Conservation (phyloP, 1,140 invertebrate species). For the Drosophila nasuta region DNA sequence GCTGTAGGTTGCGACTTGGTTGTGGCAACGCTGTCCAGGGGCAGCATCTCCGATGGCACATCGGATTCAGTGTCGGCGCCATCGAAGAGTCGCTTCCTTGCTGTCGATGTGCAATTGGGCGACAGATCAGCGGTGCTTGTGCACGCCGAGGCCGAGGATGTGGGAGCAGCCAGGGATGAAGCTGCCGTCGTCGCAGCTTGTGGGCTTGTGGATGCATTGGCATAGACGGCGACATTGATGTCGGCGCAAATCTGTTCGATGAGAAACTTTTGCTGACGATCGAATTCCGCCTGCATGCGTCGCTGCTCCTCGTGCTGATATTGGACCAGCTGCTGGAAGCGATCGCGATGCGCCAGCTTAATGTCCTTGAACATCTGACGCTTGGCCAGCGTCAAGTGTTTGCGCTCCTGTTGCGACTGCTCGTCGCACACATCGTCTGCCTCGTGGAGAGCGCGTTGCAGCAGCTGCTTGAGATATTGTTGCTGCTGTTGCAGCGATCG, state of each 20-base stretch:
- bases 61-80: slow-evolving; percentile 43
- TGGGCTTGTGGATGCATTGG: too few species aligned
- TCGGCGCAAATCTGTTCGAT: slow-evolving; percentile 73
- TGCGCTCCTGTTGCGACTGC: slow-evolving; percentile 2
- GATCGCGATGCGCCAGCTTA: slow-evolving; percentile 78
- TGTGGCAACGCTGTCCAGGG: slow-evolving; percentile 1
- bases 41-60: neutral
- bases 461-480: slow-evolving; percentile 51
- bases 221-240: slow-evolving; percentile 48
- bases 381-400: slow-evolving; percentile 30
- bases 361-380: slow-evolving; percentile 56
- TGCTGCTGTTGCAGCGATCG: slow-evolving; percentile 26
- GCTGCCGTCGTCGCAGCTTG: too few species aligned
- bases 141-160: slow-evolving; percentile 18
- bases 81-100: slow-evolving; percentile 58
- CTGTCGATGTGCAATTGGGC: neutral
- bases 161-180: neutral
- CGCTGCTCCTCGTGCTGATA: slow-evolving; percentile 76
- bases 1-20: slow-evolving; percentile 30
- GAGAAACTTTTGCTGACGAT: slow-evolving; percentile 68
- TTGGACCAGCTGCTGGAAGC: slow-evolving; percentile 83
- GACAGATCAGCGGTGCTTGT: slow-evolving; percentile 57
- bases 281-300: slow-evolving; percentile 68
- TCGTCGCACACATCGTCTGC: slow-evolving; percentile 3
- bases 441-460: slow-evolving; percentile 52